phyloP scores from a whole-genome alignment of 2,888 invertebrate genomes.

The Heliconius hortense region DNA sequence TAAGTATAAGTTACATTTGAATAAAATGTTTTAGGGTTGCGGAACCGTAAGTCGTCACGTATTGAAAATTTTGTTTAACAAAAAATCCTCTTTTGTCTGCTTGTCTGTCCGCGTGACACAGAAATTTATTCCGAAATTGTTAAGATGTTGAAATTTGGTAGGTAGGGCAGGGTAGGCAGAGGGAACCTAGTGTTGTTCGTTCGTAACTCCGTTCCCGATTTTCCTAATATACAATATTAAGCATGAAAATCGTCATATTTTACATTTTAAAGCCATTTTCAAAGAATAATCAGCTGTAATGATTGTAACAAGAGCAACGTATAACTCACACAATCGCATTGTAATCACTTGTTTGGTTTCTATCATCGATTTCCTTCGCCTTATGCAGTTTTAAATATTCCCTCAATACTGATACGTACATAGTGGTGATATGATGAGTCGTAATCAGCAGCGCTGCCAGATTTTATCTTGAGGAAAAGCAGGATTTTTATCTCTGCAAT shows the following conservation, averaged over 20 bases:
- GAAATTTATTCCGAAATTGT: no score
- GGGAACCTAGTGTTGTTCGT: neutral
- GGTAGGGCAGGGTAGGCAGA: no score
- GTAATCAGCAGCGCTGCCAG: no score
- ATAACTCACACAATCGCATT: constrained; percentile 20
- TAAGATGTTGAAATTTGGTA: no score
- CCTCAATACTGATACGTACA: neutral
- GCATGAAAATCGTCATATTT: no score
- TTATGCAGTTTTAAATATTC: constrained; percentile 8
- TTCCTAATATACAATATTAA: no score
- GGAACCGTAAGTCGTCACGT: no score
- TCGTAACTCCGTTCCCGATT: neutral
- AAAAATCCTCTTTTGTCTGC: no score
- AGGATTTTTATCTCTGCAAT: no score
- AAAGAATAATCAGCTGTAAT: constrained; percentile 7
- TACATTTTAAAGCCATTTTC: neutral
- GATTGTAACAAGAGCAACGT: constrained; percentile 7
- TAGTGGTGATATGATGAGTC: neutral
- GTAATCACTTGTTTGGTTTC: constrained; percentile 24
- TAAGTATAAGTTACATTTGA: constrained; percentile 6
- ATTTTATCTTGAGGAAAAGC: no score
- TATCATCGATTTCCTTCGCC: constrained; percentile 17
- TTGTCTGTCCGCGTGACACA: no score
- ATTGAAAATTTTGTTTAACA: no score
- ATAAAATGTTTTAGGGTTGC: neutral